Conservation (phyloP, 2,797 vertebrate genomes). For the Rhincodon typus region DNA sequence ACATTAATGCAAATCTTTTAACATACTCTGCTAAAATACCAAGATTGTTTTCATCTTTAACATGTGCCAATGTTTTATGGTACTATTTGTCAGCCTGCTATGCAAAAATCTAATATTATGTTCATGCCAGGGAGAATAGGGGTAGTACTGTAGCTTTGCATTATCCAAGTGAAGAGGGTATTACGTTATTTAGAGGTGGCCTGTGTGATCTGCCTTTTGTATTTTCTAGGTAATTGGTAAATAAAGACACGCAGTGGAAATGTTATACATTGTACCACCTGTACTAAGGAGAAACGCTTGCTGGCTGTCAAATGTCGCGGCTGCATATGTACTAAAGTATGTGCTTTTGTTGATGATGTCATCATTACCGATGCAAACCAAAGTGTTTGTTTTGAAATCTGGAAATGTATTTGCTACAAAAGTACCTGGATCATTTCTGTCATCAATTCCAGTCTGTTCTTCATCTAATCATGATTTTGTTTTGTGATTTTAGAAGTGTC, state of each 20-base stretch:
- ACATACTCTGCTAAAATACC: background rate
- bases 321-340: background rate
- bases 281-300: background rate
- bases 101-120: background rate
- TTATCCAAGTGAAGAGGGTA: background rate
- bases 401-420: background rate
- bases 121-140: constrained; percentile 14
- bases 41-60: constrained; percentile 25
- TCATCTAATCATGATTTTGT: constrained; percentile 5
- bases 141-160: background rate
- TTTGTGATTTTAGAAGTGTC: background rate
- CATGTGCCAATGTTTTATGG: background rate
- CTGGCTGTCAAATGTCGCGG: background rate
- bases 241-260: background rate
- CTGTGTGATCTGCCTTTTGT: background rate
- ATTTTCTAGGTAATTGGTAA: background rate
- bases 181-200: background rate
- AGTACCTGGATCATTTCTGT: background rate
- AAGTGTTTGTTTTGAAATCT: background rate
- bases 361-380: constrained; percentile 2
- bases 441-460: background rate
- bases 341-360: background rate
- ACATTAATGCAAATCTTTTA: background rate
- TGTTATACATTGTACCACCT: constrained; percentile 11
- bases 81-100: background rate